Conservation (phyloP, 53 echinoderm and acorn worm genomes). For the Paelopatides confundens region DNA sequence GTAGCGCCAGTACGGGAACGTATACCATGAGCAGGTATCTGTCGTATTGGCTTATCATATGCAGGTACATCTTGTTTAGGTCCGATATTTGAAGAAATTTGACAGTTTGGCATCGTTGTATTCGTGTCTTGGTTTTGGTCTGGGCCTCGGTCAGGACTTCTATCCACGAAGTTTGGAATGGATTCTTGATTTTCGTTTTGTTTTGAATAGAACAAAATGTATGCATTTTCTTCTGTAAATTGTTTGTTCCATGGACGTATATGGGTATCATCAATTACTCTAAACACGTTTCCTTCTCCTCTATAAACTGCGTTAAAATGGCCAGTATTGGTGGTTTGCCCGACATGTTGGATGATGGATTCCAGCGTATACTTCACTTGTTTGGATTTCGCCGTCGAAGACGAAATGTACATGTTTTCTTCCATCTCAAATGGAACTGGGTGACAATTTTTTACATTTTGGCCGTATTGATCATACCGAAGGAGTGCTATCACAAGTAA, state of each 20-base stretch:
- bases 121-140: too few species aligned
- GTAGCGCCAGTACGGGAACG: too few species aligned
- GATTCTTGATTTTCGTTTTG: too few species aligned
- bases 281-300: neutral
- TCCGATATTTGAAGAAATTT: too few species aligned
- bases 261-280: neutral
- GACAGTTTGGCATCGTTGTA: too few species aligned
- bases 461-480: neutral
- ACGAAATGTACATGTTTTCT: neutral
- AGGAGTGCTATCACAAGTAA: neutral
- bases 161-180: too few species aligned
- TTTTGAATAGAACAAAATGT: too few species aligned
- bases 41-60: too few species aligned
- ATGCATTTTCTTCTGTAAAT: neutral
- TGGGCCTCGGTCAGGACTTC: too few species aligned
- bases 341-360: neutral
- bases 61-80: too few species aligned
- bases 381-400: neutral
- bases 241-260: neutral
- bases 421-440: neutral
- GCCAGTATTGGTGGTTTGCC: neutral
- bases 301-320: neutral
- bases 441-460: conserved; percentile 1
- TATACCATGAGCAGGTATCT: too few species aligned
- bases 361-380: neutral